Conservation (phyloP, 2,113 vertebrate genomes). For the Aplodontia rufa region DNA sequence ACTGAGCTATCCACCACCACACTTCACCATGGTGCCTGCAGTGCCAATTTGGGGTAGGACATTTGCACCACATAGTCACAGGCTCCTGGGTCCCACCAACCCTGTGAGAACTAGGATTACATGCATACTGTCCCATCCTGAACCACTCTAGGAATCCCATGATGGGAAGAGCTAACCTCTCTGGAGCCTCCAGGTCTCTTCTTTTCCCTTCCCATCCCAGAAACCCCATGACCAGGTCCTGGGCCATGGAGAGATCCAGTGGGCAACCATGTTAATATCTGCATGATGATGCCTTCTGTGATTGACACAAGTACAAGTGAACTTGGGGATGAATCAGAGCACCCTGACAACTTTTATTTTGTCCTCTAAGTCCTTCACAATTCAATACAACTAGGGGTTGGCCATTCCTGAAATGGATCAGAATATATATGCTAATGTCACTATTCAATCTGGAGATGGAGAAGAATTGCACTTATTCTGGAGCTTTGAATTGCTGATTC, state of each 20-base stretch:
- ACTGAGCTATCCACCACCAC: neutral
- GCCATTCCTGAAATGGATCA: neutral
- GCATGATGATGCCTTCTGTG: neutral
- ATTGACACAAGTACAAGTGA: neutral
- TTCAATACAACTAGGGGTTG: neutral
- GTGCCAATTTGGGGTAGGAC: fast-evolving
- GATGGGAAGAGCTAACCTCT: neutral
- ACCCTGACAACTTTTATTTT: neutral
- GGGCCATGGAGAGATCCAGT: fast-evolving
- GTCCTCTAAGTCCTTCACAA: neutral
- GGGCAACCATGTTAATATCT: neutral
- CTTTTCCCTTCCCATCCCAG: neutral
- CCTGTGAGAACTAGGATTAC: neutral
- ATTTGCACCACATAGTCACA: neutral
- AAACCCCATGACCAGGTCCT: neutral
- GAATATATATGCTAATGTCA: neutral
- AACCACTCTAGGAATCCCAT: neutral
- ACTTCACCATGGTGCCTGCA: neutral
- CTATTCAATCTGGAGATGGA: neutral
- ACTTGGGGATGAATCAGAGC: neutral
- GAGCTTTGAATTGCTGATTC: neutral
- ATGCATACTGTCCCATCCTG: neutral
- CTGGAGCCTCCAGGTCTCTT: neutral
- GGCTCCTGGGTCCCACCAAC: fast-evolving
- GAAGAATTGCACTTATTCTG: neutral